A percentile compares a stretch with the other conserved stretches of the same genome.
phyloP scores from a whole-genome alignment of 2,113 vertebrate species.

The Neodontobutis hainanensis region DNA sequence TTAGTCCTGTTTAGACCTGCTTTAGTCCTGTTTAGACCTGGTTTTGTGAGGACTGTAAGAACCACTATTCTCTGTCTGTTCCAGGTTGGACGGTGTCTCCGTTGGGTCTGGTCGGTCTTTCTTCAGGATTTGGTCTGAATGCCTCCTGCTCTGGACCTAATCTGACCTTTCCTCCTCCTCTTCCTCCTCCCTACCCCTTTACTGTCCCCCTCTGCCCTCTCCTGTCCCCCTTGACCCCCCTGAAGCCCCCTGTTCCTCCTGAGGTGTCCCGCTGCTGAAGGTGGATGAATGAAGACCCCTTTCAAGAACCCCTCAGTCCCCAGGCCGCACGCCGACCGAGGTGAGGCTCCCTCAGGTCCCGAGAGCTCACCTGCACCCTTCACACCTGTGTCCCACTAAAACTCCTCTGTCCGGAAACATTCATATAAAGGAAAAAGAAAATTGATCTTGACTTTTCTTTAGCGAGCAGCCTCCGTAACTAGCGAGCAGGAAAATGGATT shows the following conservation, averaged over 20 bases:
- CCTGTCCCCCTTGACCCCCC: conserved; percentile 45
- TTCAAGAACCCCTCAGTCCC: conserved; percentile 92
- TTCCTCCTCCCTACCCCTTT: conserved; percentile 16
- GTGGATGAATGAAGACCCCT: conserved; percentile 98
- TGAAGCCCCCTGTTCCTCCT: neutral
- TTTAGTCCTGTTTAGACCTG: too few species aligned
- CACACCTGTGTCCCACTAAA: too few species aligned
- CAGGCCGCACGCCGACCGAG: conserved; percentile 88
- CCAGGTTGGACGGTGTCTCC: conserved; percentile 24
- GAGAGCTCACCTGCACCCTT: too few species aligned
- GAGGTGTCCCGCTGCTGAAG: conserved; percentile 72
- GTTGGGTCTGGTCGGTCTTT: conserved; percentile 5
- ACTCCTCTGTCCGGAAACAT: too few species aligned
- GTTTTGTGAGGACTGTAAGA: neutral
- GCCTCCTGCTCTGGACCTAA: conserved; percentile 5
- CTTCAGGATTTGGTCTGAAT: conserved; percentile 38
- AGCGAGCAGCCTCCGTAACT: too few species aligned
- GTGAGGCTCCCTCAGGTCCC: conserved; percentile 73
- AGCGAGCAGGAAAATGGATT: too few species aligned
- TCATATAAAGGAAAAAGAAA: too few species aligned
- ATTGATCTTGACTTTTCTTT: too few species aligned
- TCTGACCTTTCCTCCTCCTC: conserved; percentile 39
- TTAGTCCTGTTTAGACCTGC: too few species aligned
- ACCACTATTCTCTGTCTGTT: neutral
- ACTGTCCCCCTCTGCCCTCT: conserved; percentile 36